Evolutionary conservation across 2,113 vertebrate genomes (phyloP).

Genomic region (Mormoops blainvillei): DNA sequence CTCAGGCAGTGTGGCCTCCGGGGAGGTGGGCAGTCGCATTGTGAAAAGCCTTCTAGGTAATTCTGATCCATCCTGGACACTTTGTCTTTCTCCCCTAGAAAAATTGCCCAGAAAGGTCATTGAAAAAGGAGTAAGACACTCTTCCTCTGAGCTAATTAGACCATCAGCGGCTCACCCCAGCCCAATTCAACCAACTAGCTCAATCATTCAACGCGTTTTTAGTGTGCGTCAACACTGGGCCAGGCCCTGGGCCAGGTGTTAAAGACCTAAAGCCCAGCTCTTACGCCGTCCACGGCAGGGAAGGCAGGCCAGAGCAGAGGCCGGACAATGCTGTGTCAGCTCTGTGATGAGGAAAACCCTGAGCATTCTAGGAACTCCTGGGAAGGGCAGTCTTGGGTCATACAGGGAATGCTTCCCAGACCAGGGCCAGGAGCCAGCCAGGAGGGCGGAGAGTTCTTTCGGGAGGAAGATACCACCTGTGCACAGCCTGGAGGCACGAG

Average conservation of each 20-base stretch:
- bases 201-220: neutral
- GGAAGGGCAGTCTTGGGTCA: neutral
- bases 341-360: neutral
- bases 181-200: neutral
- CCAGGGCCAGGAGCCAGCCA: neutral
- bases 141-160: neutral
- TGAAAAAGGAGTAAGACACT: neutral
- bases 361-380: neutral
- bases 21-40: neutral
- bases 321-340: neutral
- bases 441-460: neutral
- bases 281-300: neutral
- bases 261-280: neutral
- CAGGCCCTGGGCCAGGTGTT: neutral
- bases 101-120: neutral
- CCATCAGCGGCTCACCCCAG: neutral
- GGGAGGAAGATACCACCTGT: neutral
- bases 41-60: neutral
- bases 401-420: neutral
- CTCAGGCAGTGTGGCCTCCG: neutral
- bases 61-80: neutral
- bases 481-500: neutral
- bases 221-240: too few species aligned
- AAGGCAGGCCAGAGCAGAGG: neutral
- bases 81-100: neutral